phyloP scores from a whole-genome alignment of 2,797 vertebrate genomes.

The Lutjanus campechanus region DNA sequence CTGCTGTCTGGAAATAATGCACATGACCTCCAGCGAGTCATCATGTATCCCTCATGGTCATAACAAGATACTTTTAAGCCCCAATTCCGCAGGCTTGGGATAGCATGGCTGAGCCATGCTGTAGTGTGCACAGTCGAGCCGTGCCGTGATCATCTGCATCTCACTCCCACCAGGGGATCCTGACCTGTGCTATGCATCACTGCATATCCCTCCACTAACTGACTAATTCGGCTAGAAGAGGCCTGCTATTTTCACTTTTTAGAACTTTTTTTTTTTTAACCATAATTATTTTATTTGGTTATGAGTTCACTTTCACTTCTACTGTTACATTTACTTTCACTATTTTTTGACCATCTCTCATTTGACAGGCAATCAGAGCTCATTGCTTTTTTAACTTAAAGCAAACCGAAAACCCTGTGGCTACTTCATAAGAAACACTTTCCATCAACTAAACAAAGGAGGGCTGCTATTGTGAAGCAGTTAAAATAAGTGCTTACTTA shows the following conservation, averaged over 20 bases:
- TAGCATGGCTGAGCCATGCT: background rate
- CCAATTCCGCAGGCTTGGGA: background rate
- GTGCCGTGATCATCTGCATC: background rate
- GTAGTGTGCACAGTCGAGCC: background rate
- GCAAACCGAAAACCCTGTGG: no score
- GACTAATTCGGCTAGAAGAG: background rate
- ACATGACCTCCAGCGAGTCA: slow-evolving; percentile 2
- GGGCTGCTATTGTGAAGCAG: no score
- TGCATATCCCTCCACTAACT: slow-evolving; percentile 8
- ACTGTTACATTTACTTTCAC: background rate
- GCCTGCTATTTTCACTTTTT: background rate
- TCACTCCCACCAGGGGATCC: slow-evolving; percentile 12
- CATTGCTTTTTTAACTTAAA: background rate
- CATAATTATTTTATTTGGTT: background rate
- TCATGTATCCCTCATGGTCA: slow-evolving; percentile 4
- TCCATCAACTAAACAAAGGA: no score
- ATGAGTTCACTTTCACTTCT: background rate
- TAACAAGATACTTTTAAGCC: background rate
- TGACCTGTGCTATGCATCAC: slow-evolving; percentile 18
- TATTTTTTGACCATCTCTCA: background rate
- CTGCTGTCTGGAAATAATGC: background rate
- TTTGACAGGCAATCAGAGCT: background rate
- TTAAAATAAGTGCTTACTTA: no score
- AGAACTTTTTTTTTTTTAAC: no score
- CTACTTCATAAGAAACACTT: no score